Base-by-base conservation (phyloP, 1,140 invertebrate genomes). In the Musca domestica region DNA sequence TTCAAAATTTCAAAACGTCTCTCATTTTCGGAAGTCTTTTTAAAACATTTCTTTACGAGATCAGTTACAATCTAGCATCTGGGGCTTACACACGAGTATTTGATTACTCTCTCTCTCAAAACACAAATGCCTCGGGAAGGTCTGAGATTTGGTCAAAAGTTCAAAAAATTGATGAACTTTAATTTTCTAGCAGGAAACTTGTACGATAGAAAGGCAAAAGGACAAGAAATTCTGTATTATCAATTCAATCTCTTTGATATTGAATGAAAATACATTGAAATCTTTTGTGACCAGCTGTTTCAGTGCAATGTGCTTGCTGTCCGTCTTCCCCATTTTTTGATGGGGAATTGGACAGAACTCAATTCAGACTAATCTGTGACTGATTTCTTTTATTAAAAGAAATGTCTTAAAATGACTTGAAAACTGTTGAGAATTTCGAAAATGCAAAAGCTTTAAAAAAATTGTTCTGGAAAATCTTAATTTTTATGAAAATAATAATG, bases 291-390 rank as follows among this genome's bases (percentile, higher is more conserved):
- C 82, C 81, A 77, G 85, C 85, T 67, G 69, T 86, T 86, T 86
- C 72, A 86, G 85, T 86, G 76, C 81, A 83, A 86, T 86, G 74
- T 86, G 84, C 84, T 83, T 82, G 84, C 81, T 84, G 81, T 74
- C 10, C 2, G 6, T 7, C 4, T 9, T 5, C 10, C 12, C 10
- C 12, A 12, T 7, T 12, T n/a, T 41, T 41, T 9, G 10, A 41
- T 3, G 3, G 27, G 27, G n/a, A n/a, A n/a, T n/a, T 30, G 56
- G 23, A 76, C 73, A 84, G 81, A 86, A 86, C 85, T 86, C 85
- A 85, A 86, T 86, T 86, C 85, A 86, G 85, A 86, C 85, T 86
- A 86, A 81, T 86, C 85, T 86, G 80, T 79, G 72, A 78, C 81
- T 83, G 83, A 82, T 78, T 83, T 9, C n/a, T 5, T 41, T 12